phyloP scores from a whole-genome alignment of 2,797 vertebrate species.

The Amphiprion clarkii region DNA sequence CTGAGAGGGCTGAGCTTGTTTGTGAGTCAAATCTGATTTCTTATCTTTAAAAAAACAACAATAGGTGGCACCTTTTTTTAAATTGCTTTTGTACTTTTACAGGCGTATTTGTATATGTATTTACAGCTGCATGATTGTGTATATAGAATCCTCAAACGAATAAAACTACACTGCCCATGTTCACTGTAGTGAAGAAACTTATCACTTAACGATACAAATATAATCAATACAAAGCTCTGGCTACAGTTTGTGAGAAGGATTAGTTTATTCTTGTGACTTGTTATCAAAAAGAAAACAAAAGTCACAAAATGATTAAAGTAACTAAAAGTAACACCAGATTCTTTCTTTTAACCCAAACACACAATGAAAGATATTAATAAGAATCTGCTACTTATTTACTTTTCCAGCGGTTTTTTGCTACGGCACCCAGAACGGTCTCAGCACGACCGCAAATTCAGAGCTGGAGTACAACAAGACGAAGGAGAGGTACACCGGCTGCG shows the following conservation, averaged over 20 bases:
- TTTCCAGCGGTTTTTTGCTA: conserved; percentile 83
- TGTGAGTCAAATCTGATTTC: not conserved
- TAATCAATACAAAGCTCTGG: not conserved
- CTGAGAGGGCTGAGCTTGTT: not conserved
- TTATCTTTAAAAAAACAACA: conserved; percentile 7
- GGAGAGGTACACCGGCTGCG: conserved; percentile 90
- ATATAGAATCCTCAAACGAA: too few relatives aligned
- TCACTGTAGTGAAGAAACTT: not conserved
- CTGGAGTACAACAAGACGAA: conserved; percentile 88
- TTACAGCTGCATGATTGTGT: not conserved
- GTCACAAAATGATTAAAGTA: too few relatives aligned
- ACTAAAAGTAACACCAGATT: not conserved
- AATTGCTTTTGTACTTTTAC: not conserved
- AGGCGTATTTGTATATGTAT: conserved; percentile 12
- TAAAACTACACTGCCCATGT: too few relatives aligned
- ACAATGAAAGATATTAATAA: conserved; percentile 15
- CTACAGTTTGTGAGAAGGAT: too few relatives aligned
- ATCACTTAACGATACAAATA: not conserved
- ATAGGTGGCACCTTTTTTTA: not conserved
- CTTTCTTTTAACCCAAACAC: not conserved
- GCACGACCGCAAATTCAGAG: conserved; percentile 86
- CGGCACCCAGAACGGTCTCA: conserved; percentile 92
- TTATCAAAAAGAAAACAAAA: not conserved
- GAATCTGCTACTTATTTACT: not conserved
- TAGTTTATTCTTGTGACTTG: too few relatives aligned